These are phyloP conservation scores for Zygothrica quintamaculata DNA, from an alignment of 2,888 invertebrate genomes.

Conservation along the genomic window DNA sequence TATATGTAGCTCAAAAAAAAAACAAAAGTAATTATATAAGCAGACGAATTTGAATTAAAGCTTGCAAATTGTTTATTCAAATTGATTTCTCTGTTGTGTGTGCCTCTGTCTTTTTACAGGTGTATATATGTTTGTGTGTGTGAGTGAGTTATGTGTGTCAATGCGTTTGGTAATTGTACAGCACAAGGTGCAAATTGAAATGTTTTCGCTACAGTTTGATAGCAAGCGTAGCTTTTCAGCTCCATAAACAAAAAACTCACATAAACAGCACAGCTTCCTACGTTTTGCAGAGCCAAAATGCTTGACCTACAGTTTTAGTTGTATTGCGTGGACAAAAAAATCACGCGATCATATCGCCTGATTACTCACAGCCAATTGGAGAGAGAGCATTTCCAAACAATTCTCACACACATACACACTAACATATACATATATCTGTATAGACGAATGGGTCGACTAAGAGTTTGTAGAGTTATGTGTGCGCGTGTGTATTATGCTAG, in stretches of 20 bases:
- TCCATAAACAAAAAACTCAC: no score
- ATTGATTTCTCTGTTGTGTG: conserved; percentile 49
- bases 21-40: conserved; percentile 54
- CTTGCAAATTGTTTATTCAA: conserved; percentile 73
- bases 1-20: not conserved
- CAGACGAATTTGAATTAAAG: conserved; percentile 38
- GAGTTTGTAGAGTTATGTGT: not conserved
- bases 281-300: conserved; percentile 7
- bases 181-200: conserved; percentile 12
- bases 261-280: conserved; percentile 28
- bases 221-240: conserved; percentile 3
- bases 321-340: conserved; percentile 41
- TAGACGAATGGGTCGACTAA: conserved; percentile 30
- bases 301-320: conserved; percentile 47
- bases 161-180: conserved; percentile 29
- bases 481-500: conserved; percentile 8
- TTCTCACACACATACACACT: conserved; percentile 14
- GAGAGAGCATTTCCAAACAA: conserved; percentile 35
- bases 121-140: not conserved
- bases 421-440: no score
- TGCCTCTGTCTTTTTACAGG: not conserved
- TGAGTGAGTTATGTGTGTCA: conserved; percentile 57
- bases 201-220: conserved; percentile 5
- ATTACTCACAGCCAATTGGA: conserved; percentile 70
- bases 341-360: conserved; percentile 76